Evolutionary conservation across 2,888 invertebrate species (phyloP).

Genomic region (Liposcelis brunnea): DNA sequence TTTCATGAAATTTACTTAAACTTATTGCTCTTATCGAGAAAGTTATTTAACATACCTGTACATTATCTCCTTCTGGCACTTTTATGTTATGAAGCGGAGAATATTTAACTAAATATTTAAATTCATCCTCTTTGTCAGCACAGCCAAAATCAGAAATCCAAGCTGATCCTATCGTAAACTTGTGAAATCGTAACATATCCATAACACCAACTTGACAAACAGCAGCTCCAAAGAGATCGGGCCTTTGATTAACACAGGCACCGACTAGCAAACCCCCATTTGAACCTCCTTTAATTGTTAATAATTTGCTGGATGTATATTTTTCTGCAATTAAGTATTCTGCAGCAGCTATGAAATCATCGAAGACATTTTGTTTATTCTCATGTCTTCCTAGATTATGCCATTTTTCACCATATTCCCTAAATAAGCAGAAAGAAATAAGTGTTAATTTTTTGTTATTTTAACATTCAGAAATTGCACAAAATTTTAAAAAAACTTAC

Average conservation of each 20-base stretch:
- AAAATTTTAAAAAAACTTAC: conserved; percentile 31
- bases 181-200: conserved; percentile 95
- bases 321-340: conserved; percentile 64
- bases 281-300: conserved; percentile 86
- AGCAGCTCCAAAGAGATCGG: conserved; percentile 83
- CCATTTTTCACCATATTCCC: conserved; percentile 96
- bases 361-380: conserved; percentile 94
- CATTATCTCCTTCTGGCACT: conserved; percentile 32
- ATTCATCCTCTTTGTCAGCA: conserved; percentile 72
- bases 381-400: conserved; percentile 79
- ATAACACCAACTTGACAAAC: conserved; percentile 91
- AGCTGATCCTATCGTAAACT: conserved; percentile 93
- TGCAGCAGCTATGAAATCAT: conserved; percentile 88
- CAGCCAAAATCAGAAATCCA: conserved; percentile 95
- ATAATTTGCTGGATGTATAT: conserved; percentile 56
- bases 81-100: conserved; percentile 89
- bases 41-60: conserved; percentile 22
- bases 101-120: conserved; percentile 65
- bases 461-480: conserved; percentile 9
- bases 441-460: background rate
- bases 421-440: conserved; percentile 24
- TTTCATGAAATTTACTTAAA: conserved; percentile 1
- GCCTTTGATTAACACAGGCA: conserved; percentile 87
- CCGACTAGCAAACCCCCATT: conserved; percentile 95
- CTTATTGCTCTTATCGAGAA: conserved; percentile 1